Evolutionary conservation across 2,888 invertebrate species (phyloP), one percentile per base, ranked within the genome.

Genomic region (Palloptera scutellata): DNA sequence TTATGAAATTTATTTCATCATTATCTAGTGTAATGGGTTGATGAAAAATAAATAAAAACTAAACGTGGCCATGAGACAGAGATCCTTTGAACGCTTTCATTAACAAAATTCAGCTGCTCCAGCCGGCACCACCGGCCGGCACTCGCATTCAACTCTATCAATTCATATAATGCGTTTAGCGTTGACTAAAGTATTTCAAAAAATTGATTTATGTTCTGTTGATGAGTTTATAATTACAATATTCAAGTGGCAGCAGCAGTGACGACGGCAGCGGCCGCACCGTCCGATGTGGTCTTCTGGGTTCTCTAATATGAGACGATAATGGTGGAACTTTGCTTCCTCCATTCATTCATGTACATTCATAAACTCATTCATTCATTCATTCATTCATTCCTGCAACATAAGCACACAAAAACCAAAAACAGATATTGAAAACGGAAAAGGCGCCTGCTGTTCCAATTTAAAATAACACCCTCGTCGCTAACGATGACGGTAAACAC

Each of bases 401-500:
- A 30, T 30, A 30, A 30, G 6, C 48, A 48, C 48, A 48, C 13
- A 48, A 48, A 48, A 13, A 48, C 6, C 48, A 11, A 48, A 13
- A 48, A 48, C 48, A 48, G 13, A 45, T 11, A 48, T 13, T 15
- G 15, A 48, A 13, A 45, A 48, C 48, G 15, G 30, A 48, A 48
- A n/a, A 13, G 48, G 5, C 68, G 70, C 69, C 61, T 61, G 60
- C 68, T 64, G 60, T 67, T 69, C 60, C 68, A 53, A 71, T 60
- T 63, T 70, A 41, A 58, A 68, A 66, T 73, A 75, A 70, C 69
- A 74, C 61, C 69, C 73, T 68, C 71, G 69, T 71, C 71, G 65
- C 57, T 64, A 70, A 64, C 64, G 48, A 68, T 40, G 48, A 55
- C 43, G 58, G 68, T 70, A 68, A 66, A 68, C 72, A 77, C 75